Base-by-base conservation (phyloP, 2,113 vertebrate species). In the Alligator sinensis region DNA sequence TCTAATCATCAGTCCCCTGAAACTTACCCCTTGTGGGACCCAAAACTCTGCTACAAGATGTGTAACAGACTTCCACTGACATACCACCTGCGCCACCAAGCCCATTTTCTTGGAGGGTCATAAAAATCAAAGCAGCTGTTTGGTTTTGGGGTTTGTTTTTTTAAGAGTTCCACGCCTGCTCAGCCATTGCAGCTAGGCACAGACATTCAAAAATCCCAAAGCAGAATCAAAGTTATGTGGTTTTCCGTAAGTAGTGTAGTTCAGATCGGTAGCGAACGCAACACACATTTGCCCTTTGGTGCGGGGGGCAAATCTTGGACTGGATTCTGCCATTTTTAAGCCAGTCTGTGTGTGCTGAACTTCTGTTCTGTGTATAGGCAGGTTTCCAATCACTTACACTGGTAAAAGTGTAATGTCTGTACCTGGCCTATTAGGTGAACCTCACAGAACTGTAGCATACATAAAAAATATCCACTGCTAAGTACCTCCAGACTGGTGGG, bases 381-480 rank as follows among this genome's bases (percentile, higher is more conserved):
- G 7, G 47, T 47, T 47, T 47, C 47, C 47, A 9, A 9, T 47
- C 47, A 47, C 47, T 47, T 47, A 47, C 47, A 47, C 47, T 47
- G 47, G 47, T 47, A 47, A 47, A 47, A 47, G 47, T 47, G 47
- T 47, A 47, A 47, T 47, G 47, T 47, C 47, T 47, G 47, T 47
- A 47, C 47, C 8, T 47, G 47, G 47, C n/a, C 1, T 2, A 85
- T n/a, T 57, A 72, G 62, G 94, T 54, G 0, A 91, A 27, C 70
- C 62, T 64, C 58, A 92, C 77, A 78, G 92, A 90, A 54, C 66
- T 58, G 86, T 74, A 93, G 74, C 17, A 15, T 70, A 30, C 81
- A 89, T 87, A 27, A 47, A 87, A 92, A 57, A 87, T 94, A 83
- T n/a, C 87, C 77, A 13, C 64, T 55, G 17, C 90, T 94, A 92